Base-by-base conservation (phyloP, 2,113 vertebrate genomes). In the Ammodytes dubius region DNA sequence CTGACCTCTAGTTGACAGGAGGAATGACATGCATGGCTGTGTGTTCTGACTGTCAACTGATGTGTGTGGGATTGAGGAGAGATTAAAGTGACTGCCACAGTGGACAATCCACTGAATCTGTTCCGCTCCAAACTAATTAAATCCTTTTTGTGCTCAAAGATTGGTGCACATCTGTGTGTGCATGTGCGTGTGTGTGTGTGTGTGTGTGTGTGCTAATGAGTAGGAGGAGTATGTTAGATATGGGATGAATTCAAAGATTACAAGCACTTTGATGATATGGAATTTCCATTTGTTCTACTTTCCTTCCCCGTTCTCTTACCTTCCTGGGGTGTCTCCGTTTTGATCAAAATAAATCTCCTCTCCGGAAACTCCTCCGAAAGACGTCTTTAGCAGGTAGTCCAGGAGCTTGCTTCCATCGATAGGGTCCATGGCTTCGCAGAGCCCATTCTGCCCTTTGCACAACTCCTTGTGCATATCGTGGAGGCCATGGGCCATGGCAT, bases 331-430 rank as follows among this genome's bases (percentile, higher is more conserved):
- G 92, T 99, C 98, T 91, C 98, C 98, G 14, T 99, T 99, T 85
- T 97, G 95, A 85, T 99, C 98, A 84, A 99, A 99, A 94, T 98
- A 98, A 88, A 99, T 95, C 70, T 99, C 98, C 89, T 99, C 97
- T 85, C 97, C 98, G 49, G 98, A 99, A 78, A 99, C 95, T 0
- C 98, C 98, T 0, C 92, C 84, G 93, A 99, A 99, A 2, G 97
- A 96, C 35, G 97, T 97, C 90, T 97, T 98, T 53, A 99, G 96
- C 64, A 99, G 95, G 86, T 97, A 99, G 75, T 99, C 97, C 86
- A 99, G 95, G 69, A 99, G 96, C 77, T 97, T 98, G 86, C 97
- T 98, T 86, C 98, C 98, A 0, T 99, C 98, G 2, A 99, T 97
- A 35, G 98, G 98, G 70, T 96, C 96, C 98, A 99, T 99, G 47